These are phyloP conservation scores for Strix aluco DNA, from an alignment of 2,113 vertebrate species.

Conservation along the genomic window DNA sequence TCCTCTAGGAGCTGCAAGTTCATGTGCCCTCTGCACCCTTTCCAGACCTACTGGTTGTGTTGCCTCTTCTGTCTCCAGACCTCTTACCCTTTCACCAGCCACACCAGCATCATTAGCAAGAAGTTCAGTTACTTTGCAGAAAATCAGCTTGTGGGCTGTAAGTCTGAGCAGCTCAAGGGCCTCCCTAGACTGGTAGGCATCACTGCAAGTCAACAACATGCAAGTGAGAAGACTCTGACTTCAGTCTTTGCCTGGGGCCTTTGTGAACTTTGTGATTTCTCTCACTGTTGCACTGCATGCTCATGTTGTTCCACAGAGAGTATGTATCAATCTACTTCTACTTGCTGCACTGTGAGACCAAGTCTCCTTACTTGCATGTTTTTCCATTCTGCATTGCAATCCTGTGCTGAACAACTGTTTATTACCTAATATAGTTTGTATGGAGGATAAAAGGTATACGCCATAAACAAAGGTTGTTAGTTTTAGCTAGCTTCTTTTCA, in stretches of 20 bases:
- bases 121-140: not conserved
- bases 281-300: rapidly evolving
- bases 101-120: not conserved
- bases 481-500: not conserved
- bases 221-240: rapidly evolving
- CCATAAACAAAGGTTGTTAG: not conserved
- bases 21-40: not conserved
- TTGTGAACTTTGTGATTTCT: not conserved
- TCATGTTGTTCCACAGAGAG: not conserved
- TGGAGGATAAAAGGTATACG: not conserved
- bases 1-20: not conserved
- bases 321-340: not conserved
- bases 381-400: not conserved
- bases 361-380: not conserved
- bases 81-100: not conserved
- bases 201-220: not conserved
- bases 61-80: not conserved
- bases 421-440: not conserved
- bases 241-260: not conserved
- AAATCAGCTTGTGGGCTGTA: not conserved
- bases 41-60: not conserved
- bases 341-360: not conserved
- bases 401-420: not conserved
- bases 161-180: not conserved
- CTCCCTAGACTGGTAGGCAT: not conserved